Evolutionary conservation across 23 tunicate genomes (phyloP), one percentile per base, ranked within the genome.

Genomic region (Corella eumyota): DNA sequence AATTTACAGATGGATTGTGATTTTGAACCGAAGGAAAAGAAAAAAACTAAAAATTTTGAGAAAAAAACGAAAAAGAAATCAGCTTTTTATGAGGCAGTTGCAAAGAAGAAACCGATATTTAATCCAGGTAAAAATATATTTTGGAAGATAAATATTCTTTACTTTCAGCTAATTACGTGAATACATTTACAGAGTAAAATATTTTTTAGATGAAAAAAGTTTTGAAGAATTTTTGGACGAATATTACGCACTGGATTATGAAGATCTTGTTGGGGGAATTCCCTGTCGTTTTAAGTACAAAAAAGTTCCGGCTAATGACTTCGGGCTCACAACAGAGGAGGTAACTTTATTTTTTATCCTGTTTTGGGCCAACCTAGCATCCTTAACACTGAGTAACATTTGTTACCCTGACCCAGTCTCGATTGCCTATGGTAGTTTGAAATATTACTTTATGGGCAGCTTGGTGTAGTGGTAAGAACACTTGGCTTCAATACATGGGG

Each of bases 231-330:
- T 69, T 52, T 55, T 85, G 62, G 85, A 77, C 21, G 95, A 85
- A 44, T 85, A 85, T 65, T 77, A 77, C 50, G 85, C 95, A 13
- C 45, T 85, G 75, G 85, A 85, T 60, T 85, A 40, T 66, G 95
- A 85, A 30, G 95, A 85, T 66, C 15, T 85, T 26, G 71, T 85
- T 23, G 85, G 85, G 17, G 95, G 72, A 32, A 64, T 77, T 70
- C 95, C 95, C 13, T 77, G 85, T 44, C 34, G 95, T 25, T 85
- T 85, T 62, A 75, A 75, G 40, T 85, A 85, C 63, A 49, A 80
- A 44, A 74, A 61, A 50, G 95, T 85, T 2, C 58, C 56, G 25
- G 46, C 75, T 17, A 78, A 71, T 31, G 64, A 78, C 55, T 85
- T 56, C 51, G 95, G 95, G 11, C 79, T 85, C 23, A 52, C 95